Percentiles rank a stretch among this genome's conserved stretches.
phyloP scores from a whole-genome alignment of 2,113 vertebrate genomes.

The Heliornis fulica region DNA sequence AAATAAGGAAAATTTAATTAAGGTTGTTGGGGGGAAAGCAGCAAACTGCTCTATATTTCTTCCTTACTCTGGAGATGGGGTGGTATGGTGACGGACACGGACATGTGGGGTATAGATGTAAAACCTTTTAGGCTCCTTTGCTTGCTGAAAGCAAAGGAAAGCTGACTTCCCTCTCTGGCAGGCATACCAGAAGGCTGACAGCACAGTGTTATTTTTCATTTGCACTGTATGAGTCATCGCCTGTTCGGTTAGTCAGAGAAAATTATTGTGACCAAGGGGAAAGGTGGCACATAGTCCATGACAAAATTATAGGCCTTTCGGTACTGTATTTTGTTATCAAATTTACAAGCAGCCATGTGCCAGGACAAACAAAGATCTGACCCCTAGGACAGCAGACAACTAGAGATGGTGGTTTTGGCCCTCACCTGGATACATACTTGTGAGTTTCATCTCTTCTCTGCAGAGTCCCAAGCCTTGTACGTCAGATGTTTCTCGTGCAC shows the following conservation, averaged over 20 bases:
- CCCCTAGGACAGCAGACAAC: background rate
- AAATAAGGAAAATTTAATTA: background rate
- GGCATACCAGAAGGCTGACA: conserved; percentile 26
- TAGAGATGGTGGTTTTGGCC: background rate
- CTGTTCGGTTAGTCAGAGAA: conserved; percentile 45
- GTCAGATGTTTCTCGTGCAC: background rate
- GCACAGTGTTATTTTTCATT: background rate
- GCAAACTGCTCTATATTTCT: background rate
- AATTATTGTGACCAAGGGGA: conserved; percentile 52
- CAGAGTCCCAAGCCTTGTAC: background rate
- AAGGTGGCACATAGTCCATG: conserved; percentile 25
- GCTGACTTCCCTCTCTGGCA: background rate
- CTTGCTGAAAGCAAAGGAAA: background rate
- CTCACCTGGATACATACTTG: background rate
- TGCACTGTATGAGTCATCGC: conserved; percentile 31
- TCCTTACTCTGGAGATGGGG: background rate
- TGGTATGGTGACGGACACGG: too few relatives aligned
- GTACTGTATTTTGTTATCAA: conserved; percentile 25
- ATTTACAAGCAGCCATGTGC: conserved; percentile 35
- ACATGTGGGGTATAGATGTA: background rate
- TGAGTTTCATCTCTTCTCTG: conserved; percentile 16
- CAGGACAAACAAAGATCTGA: background rate
- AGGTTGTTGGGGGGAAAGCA: background rate
- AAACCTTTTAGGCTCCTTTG: background rate
- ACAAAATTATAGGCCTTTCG: conserved; percentile 35